A percentile compares a stretch with the other conserved stretches of the same genome.
phyloP scores from a whole-genome alignment of 2,113 vertebrate genomes.

The Trematocara zebra region DNA sequence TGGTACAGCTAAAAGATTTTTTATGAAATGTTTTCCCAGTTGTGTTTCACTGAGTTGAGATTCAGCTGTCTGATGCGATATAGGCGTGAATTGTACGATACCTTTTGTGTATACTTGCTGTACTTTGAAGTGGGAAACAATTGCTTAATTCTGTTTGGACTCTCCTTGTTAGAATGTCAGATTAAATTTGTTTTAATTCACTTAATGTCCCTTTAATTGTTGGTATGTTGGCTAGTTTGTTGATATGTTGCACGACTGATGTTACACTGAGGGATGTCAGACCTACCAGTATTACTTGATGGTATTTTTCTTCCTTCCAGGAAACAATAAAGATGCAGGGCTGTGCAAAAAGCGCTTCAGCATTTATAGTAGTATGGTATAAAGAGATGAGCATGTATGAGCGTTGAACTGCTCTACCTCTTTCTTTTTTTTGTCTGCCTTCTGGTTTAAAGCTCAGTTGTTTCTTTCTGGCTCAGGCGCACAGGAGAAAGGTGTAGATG shows the following conservation, averaged over 20 bases:
- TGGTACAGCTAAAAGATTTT: not conserved
- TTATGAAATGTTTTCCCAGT: not conserved
- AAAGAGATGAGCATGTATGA: not conserved
- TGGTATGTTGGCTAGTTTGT: not conserved
- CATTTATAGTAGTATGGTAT: not conserved
- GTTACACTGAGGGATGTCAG: not conserved
- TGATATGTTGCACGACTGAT: not conserved
- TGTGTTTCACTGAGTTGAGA: not conserved
- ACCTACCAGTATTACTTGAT: not conserved
- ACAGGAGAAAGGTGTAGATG: constrained; percentile 37
- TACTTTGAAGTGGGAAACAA: not conserved
- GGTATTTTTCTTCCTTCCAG: not conserved
- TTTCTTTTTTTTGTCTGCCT: not conserved
- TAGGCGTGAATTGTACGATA: not conserved
- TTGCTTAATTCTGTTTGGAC: not conserved
- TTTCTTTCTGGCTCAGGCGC: not conserved
- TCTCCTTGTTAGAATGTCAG: not conserved
- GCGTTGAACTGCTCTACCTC: not conserved
- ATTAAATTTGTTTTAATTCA: not conserved
- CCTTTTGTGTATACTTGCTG: not conserved
- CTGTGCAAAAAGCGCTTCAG: not conserved
- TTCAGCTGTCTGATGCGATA: not conserved
- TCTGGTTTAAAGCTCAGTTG: not conserved
- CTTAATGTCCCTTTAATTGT: not conserved
- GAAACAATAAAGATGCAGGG: not conserved